Conservation (phyloP, 2,797 vertebrate species). For the Characodon lateralis region DNA sequence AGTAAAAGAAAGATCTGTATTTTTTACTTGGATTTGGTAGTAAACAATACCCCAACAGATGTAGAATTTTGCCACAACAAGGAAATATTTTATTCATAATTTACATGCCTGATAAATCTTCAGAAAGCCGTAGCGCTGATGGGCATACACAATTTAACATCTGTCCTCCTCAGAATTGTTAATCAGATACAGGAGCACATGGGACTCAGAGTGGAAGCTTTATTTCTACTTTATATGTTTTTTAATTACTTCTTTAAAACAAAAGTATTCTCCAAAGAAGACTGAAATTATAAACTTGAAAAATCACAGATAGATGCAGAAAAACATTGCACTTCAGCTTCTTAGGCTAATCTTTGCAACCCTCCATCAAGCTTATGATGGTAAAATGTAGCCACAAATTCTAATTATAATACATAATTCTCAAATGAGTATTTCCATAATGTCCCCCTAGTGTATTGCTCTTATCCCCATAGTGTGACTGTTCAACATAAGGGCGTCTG, state of each 20-base stretch:
- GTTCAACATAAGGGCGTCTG: conserved; percentile 73
- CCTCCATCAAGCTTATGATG: conserved; percentile 24
- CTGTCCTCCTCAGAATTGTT: conserved; percentile 85
- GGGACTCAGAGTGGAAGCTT: conserved; percentile 74
- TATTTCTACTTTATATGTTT: conserved; percentile 72
- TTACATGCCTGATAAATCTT: conserved; percentile 86
- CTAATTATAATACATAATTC: conserved; percentile 75
- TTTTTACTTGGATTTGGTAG: conserved; percentile 66
- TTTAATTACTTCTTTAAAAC: conserved; percentile 78
- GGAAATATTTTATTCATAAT: conserved; percentile 87
- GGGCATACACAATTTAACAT: conserved; percentile 86
- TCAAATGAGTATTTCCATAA: conserved; percentile 76
- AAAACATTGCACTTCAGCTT: conserved; percentile 21
- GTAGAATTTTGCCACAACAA: conserved; percentile 83
- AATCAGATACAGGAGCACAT: conserved; percentile 74
- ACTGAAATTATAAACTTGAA: conserved; percentile 55
- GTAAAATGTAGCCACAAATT: conserved; percentile 53
- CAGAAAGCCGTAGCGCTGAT: conserved; percentile 83
- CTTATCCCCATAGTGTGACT: conserved; percentile 65
- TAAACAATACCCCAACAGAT: conserved; percentile 78
- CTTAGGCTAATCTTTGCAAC: conserved; percentile 18
- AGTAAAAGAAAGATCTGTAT: conserved; percentile 46
- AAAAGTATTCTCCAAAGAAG: conserved; percentile 59
- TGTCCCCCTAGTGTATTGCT: conserved; percentile 72
- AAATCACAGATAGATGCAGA: conserved; percentile 11